Evolutionary conservation across 2,888 invertebrate genomes (phyloP).

Genomic region (Lepidocyrtinus sp.): DNA sequence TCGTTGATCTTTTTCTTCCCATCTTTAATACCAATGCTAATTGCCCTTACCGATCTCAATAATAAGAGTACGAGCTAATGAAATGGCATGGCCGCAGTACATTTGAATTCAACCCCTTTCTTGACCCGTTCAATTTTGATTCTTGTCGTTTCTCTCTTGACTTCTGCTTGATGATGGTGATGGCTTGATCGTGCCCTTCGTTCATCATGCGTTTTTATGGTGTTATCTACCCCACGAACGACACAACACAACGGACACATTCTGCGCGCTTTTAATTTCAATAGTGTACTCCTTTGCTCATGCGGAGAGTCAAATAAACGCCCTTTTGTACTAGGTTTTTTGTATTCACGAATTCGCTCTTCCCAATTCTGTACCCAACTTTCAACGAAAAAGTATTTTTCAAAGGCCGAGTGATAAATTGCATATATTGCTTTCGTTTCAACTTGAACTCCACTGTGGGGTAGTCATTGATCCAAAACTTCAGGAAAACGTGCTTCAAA

Average conservation of each 20-base stretch:
- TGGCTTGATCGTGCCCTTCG: background rate
- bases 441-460: too few relatives aligned
- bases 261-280: background rate
- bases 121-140: background rate
- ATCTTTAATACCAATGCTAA: slow-evolving; percentile 1
- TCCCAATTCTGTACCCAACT: too few relatives aligned
- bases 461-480: too few relatives aligned
- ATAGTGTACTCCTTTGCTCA: too few relatives aligned
- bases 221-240: slow-evolving; percentile 44
- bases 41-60: background rate
- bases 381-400: too few relatives aligned
- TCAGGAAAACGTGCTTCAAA: too few relatives aligned
- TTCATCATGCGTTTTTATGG: slow-evolving; percentile 24
- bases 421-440: too few relatives aligned
- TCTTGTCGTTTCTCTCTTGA: background rate
- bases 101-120: background rate
- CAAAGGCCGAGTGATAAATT: too few relatives aligned
- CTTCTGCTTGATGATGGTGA: background rate
- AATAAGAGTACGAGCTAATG: background rate
- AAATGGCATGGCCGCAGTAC: background rate
- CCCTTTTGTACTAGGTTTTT: too few relatives aligned
- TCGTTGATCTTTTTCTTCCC: background rate
- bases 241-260: background rate
- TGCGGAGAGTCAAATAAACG: too few relatives aligned
- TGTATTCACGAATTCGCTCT: too few relatives aligned